Base-by-base conservation (phyloP, 2,888 invertebrate genomes). In the Onthophagus sagittarius region DNA sequence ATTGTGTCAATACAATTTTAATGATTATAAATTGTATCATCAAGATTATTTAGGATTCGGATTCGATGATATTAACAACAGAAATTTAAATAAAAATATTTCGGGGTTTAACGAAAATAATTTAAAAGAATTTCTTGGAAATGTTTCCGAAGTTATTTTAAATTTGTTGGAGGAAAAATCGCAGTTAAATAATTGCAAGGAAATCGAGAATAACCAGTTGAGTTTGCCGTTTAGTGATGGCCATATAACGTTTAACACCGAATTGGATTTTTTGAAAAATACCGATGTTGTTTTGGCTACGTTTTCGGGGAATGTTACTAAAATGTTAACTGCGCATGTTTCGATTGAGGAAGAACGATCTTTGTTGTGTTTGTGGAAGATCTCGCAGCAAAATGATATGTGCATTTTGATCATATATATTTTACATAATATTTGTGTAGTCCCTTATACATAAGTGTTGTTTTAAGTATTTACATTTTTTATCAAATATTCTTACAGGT, bases 351-450 rank as follows among this genome's bases (percentile, higher is more conserved):
- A 69, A 15, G 15, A 74, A 13, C 72, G 39, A 75, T 69, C 11
- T 83, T 69, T 90, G 9, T 83, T 91, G n/a, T 90, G 89, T 81
- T 83, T 90, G 1, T 91, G 91, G 91, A 88, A 87, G 74, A 83
- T 88, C 31, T 84, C 82, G 6, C 86, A 89, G 79, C 84, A 86
- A 15, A 86, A 86, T 7, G n/a, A n/a, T n/a, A n/a, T n/a, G n/a
- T n/a, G n/a, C n/a, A n/a, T n/a, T n/a, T n/a, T n/a, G n/a, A n/a
- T n/a, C n/a, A n/a, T n/a, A n/a, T n/a, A n/a, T n/a, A n/a, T n/a
- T n/a, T n/a, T n/a, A n/a, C n/a, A n/a, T n/a, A n/a, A n/a, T n/a
- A n/a, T n/a, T n/a, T n/a, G n/a, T n/a, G n/a, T n/a, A n/a, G n/a
- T n/a, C n/a, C n/a, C n/a, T n/a, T n/a, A n/a, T n/a, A n/a, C n/a